A percentile compares a stretch with the other conserved stretches of the same genome.
Conservation (phyloP, 37 sponge, comb jelly and placozoan genomes). For the Amphimedon queenslandica region DNA sequence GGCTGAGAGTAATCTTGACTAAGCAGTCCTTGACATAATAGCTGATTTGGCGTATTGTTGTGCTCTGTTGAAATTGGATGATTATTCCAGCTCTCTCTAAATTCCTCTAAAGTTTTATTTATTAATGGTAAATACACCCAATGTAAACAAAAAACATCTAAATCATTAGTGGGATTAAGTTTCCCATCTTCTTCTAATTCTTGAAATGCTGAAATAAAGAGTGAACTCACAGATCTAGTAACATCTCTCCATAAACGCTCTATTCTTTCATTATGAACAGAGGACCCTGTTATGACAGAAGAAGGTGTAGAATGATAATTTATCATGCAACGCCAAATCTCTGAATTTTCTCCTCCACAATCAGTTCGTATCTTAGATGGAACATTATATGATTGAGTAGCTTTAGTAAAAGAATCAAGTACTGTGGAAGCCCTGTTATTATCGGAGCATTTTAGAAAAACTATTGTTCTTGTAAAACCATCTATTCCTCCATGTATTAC, state of each 20-base stretch:
- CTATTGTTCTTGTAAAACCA: slow-evolving; percentile 45
- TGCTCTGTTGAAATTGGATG: slow-evolving; percentile 38
- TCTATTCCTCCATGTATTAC: slow-evolving; percentile 41
- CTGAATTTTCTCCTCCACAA: slow-evolving; percentile 46
- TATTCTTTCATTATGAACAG: slow-evolving; percentile 51
- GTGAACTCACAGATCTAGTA: slow-evolving; percentile 13
- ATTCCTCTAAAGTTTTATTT: slow-evolving; percentile 16
- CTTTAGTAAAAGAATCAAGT: slow-evolving; percentile 17
- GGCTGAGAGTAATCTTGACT: not conserved
- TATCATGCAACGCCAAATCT: slow-evolving; percentile 37
- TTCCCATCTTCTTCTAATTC: slow-evolving; percentile 15
- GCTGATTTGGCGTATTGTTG: slow-evolving; percentile 31
- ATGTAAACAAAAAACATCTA: slow-evolving; percentile 50
- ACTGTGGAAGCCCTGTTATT: slow-evolving; percentile 49
- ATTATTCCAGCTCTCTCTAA: slow-evolving; percentile 35
- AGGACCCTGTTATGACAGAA: slow-evolving; percentile 37
- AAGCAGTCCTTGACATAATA: slow-evolving; percentile 15
- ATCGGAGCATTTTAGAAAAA: slow-evolving; percentile 17
- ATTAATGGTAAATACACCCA: slow-evolving; percentile 43
- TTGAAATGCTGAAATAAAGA: slow-evolving; percentile 13
- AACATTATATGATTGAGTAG: slow-evolving; percentile 7
- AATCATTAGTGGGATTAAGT: slow-evolving; percentile 29
- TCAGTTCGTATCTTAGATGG: slow-evolving; percentile 31
- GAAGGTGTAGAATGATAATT: not conserved
- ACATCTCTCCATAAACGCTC: slow-evolving; percentile 63